Percentiles rank a stretch among this genome's conserved stretches.
Conservation (phyloP, 2,888 invertebrate species). For the Taenaris catops region DNA sequence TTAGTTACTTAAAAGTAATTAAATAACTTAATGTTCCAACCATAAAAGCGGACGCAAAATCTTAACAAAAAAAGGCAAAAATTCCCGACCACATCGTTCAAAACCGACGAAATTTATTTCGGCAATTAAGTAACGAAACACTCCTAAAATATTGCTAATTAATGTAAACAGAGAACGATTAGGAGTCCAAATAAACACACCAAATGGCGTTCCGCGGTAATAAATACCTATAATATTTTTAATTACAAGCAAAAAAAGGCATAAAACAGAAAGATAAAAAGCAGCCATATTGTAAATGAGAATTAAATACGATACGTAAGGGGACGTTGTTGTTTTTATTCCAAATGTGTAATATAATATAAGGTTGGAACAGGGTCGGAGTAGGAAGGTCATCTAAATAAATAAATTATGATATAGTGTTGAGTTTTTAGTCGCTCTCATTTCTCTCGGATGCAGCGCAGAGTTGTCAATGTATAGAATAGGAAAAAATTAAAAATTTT, state of each 20-base stretch:
- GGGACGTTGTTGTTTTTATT: slow-evolving; percentile 34
- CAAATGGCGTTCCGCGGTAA: slow-evolving; percentile 62
- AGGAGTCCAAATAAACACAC: slow-evolving; percentile 66
- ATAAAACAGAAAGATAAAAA: slow-evolving; percentile 69
- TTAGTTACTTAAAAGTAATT: neutral
- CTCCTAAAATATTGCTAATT: slow-evolving; percentile 75
- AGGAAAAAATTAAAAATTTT: too few relatives aligned
- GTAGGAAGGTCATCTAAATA: slow-evolving; percentile 69
- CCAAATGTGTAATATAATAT: slow-evolving; percentile 51
- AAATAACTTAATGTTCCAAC: slow-evolving; percentile 6
- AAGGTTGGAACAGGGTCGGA: slow-evolving; percentile 48
- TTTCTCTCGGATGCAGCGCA: slow-evolving; percentile 41
- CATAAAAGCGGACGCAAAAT: slow-evolving; percentile 11
- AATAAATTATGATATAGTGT: slow-evolving; percentile 78
- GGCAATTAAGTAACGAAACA: slow-evolving; percentile 66
- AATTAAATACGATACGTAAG: slow-evolving; percentile 34
- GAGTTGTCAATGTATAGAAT: slow-evolving; percentile 26
- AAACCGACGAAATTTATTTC: slow-evolving; percentile 57
- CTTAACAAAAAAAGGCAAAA: slow-evolving; percentile 12
- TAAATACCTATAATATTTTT: slow-evolving; percentile 78
- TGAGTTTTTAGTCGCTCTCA: slow-evolving; percentile 45
- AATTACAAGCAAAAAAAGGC: slow-evolving; percentile 72
- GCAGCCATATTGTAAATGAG: slow-evolving; percentile 68
- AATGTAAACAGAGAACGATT: slow-evolving; percentile 77
- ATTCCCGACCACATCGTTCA: slow-evolving; percentile 33